A percentile compares a stretch with the other conserved stretches of the same genome.
phyloP scores from a whole-genome alignment of 2,797 vertebrate species.

The Oreochromis grahami region DNA sequence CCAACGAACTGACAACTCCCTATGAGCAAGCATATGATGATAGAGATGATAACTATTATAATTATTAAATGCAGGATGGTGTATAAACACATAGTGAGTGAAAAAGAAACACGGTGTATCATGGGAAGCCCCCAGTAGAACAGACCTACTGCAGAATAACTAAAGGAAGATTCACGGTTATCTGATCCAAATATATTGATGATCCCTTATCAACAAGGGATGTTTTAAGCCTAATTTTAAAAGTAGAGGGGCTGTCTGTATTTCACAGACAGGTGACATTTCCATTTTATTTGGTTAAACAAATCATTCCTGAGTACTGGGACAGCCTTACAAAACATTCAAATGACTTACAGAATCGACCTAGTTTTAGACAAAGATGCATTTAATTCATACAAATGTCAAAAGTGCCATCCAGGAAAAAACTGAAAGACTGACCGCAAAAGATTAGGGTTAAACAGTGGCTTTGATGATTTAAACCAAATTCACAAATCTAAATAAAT shows the following conservation, averaged over 20 bases:
- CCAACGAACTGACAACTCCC: too few relatives aligned
- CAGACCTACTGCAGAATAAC: background rate
- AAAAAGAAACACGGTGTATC: background rate
- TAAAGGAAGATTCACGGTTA: background rate
- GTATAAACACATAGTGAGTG: background rate
- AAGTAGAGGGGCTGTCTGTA: background rate
- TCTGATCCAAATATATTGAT: background rate
- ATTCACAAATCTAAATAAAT: background rate
- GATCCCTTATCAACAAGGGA: background rate
- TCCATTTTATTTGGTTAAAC: background rate
- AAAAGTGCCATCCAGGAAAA: background rate
- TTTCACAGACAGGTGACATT: background rate
- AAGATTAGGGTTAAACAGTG: background rate
- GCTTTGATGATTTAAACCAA: background rate
- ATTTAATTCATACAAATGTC: background rate
- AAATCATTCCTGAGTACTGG: background rate
- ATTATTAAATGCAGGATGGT: background rate
- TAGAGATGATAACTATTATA: background rate
- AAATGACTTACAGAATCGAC: background rate
- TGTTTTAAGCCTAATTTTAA: background rate
- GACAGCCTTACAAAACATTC: background rate
- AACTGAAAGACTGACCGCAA: background rate
- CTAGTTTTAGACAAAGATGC: background rate
- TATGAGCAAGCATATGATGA: too few relatives aligned
- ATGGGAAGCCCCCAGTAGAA: background rate